Evolutionary conservation across 2,797 vertebrate genomes (phyloP), one percentile per base, ranked within the genome.

Genomic region (Nyctibius grandis): DNA sequence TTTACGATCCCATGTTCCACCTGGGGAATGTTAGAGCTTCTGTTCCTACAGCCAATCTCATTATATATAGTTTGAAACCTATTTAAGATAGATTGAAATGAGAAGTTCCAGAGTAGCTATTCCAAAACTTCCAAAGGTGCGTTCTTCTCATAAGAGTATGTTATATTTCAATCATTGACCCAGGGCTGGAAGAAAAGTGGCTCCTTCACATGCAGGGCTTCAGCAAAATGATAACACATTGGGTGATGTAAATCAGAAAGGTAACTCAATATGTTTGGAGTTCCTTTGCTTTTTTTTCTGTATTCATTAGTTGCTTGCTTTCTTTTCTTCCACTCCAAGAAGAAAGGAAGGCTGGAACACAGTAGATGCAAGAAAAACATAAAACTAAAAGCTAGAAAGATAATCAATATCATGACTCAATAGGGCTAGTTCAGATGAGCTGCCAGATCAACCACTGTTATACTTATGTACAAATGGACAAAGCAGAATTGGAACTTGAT

Each of bases 181-280:
- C 57, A 60, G 73, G 82, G 33, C 26, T 94, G 51, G 33, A 85
- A 72, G 29, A 18, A 74, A 88, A 85, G 38, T 19, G 44, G 9
- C 19, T 94, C 56, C 57, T 88, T 92, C 51, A 74, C 31, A 63
- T 45, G 33, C 61, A 75, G 45, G 26, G 25, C 57, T 86, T 88
- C 45, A 64, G 29, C 29, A 95, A 90, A 96, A 88, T 82, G 84
- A 79, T 95, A 86, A 76, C 74, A 93, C 54, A 57, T 45, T 53
- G 78, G 60, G 36, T 88, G 88, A 92, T 93, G 77, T 57, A 94
- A 93, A 91, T 34, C 92, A 92, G 89, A 85, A 94, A 93, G 38
- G 90, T 84, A 90, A 91, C 31, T 88, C 8, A 15, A 60, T 70
- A 85, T 28, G n/a, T 85, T 78, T 73, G 42, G 57, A 50, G 54